phyloP scores from a whole-genome alignment of 2,797 vertebrate species.

The Ceryle rudis region DNA sequence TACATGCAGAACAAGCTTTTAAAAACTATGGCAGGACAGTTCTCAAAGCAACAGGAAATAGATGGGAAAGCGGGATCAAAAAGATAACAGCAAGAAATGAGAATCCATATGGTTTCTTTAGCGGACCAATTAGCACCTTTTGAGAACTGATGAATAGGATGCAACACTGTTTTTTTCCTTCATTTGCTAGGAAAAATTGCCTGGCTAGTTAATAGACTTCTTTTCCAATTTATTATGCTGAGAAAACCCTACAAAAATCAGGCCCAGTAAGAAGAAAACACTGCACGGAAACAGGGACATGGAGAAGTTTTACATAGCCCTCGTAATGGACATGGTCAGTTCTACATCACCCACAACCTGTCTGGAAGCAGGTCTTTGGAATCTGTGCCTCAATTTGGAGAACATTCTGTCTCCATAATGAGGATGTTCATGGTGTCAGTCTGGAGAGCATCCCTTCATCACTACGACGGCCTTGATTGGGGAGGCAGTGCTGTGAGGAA shows the following conservation, averaged over 20 bases:
- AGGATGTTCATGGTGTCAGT: neutral
- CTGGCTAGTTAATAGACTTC: neutral
- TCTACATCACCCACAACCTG: neutral
- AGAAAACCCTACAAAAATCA: neutral
- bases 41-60: neutral
- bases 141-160: neutral
- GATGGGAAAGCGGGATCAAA: neutral
- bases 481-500: neutral
- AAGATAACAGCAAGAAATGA: neutral
- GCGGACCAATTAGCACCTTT: conserved; percentile 12
- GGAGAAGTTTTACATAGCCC: neutral
- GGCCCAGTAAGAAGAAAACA: neutral
- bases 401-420: neutral
- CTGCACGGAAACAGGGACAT: neutral
- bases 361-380: neutral
- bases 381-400: neutral
- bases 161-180: neutral
- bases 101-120: neutral
- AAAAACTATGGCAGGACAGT: neutral
- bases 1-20: neutral
- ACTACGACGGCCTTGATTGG: rapidly evolving
- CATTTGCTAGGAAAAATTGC: neutral
- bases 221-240: neutral
- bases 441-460: neutral
- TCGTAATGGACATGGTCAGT: neutral